Base-by-base conservation (phyloP, 2,113 vertebrate genomes). In the Dunckerocampus dactyliophorus region DNA sequence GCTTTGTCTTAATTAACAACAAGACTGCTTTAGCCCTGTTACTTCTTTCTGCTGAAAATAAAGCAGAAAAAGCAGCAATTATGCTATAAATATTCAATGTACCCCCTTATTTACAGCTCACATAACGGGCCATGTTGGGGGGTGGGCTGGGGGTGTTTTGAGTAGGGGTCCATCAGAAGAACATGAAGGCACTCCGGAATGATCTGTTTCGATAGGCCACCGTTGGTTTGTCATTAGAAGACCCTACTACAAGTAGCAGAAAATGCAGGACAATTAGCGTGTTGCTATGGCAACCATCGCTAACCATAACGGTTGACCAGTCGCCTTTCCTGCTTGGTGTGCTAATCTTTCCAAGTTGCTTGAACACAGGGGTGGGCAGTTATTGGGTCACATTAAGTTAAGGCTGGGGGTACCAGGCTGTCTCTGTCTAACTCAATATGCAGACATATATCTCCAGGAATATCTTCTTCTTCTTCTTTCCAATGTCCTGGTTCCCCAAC, bases 1-100 rank as follows among this genome's bases (percentile, higher is more conserved):
- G 92, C 95, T 99, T 97, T 96, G 95, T 99, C 95, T 97, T 97
- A 99, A 99, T 98, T 98, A 97, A 94, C 94, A 95, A 93, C 88
- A 91, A 90, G 94, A 92, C 92, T 92, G 92, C 95, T 95, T 94
- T 94, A 92, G 92, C 89, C 86, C 63, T 90, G 92, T 93, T 92
- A 88, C 87, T 92, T 34, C 31, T 34, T 34, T 91, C 90, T 93
- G 94, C 91, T 92, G 86, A 91, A 82, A 80, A 77, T 54, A 94
- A 94, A 92, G 93, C 89, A 89, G 89, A 94, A 94, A 94, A 92
- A 93, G 91, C 39, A 43, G 74, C 92, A 90, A 94, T 95, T 96
- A 93, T 88, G 83, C 87, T 90, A 93, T 95, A 94, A 95, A 94
- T 95, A 96, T 96, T 95, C 94, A 98, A 95, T 94, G 93, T 92